phyloP scores from a whole-genome alignment of 1,140 invertebrate species.

The Ditylenchus dipsaci region DNA sequence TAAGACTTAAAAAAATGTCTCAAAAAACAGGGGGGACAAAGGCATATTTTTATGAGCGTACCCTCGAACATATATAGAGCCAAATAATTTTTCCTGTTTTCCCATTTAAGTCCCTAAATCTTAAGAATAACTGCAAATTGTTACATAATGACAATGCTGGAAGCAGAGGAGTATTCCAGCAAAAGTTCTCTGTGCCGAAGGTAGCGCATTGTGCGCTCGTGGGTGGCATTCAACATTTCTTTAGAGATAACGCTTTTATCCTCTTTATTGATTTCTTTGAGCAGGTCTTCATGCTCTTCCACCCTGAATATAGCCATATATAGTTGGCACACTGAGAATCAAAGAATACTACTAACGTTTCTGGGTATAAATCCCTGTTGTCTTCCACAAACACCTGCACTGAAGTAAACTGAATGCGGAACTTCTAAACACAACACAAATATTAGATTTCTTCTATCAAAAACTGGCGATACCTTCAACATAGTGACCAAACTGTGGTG shows the following conservation, averaged over 20 bases:
- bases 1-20: too few species aligned
- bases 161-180: constrained; percentile 39
- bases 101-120: too few species aligned
- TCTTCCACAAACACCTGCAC: constrained; percentile 33
- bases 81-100: too few species aligned
- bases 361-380: constrained; percentile 27
- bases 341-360: constrained; percentile 23
- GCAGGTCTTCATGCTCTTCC: constrained; percentile 37
- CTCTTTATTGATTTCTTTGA: constrained; percentile 26
- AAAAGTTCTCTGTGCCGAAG: constrained; percentile 42
- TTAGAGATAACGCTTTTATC: constrained; percentile 7
- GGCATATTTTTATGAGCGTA: too few species aligned
- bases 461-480: constrained; percentile 16
- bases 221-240: constrained; percentile 31
- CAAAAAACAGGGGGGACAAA: too few species aligned
- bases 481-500: constrained; percentile 32
- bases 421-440: constrained; percentile 5
- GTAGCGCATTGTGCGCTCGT: constrained; percentile 25
- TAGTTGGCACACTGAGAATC: not conserved
- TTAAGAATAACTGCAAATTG: not conserved
- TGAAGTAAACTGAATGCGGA: constrained; percentile 28
- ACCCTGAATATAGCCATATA: constrained; percentile 15
- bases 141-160: constrained; percentile 44
- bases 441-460: too few species aligned
- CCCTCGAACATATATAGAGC: too few species aligned